Base-by-base conservation (phyloP, 2,797 vertebrate species). In the Sebastes ruberrimus region DNA sequence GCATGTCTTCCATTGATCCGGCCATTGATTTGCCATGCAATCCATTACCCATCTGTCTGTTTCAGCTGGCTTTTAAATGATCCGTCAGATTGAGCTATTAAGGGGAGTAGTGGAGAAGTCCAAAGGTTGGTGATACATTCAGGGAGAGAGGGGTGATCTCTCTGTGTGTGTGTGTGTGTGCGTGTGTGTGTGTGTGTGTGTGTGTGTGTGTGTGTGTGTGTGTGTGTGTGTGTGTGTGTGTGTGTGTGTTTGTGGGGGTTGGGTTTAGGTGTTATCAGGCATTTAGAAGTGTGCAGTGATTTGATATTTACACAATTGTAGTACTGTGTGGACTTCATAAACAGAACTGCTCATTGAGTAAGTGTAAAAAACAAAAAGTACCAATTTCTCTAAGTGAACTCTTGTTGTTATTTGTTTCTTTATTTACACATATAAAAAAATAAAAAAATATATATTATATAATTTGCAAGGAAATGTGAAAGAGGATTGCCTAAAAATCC, bases 31-130 rank as follows among this genome's bases (percentile, higher is more conserved):
- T 89, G 89, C 91, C 86, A 93, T 88, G 92, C 91, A 92, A 94
- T 96, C 93, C 94, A 94, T 95, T 95, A 95, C 83, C 90, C 88
- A 92, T 94, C 93, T 93, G 93, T 94, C 94, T 94, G 93, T 92
- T 93, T 90, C 89, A 88, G 89, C 71, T 75, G 88, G 91, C 93
- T 95, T 94, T 95, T 94, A 95, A 95, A 95, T 94, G 92, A 95
- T 94, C 88, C 80, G 71, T 91, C 91, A 93, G 88, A 91, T 91
- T 88, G 91, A 92, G 89, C 93, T 92, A 93, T 94, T 94, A 93
- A 90, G 70, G 75, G 79, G 86, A 94, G 91, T 82, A 90, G 88
- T 89, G 80, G 89, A 85, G 86, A 89, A 93, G 94, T 94, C 93
- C 89, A 94, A 93, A 94, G 93, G 91, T 94, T 94, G 90, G 83